Evolutionary conservation across 2,113 vertebrate genomes (phyloP), one percentile per base, ranked within the genome.

Genomic region (Willisornis vidua): DNA sequence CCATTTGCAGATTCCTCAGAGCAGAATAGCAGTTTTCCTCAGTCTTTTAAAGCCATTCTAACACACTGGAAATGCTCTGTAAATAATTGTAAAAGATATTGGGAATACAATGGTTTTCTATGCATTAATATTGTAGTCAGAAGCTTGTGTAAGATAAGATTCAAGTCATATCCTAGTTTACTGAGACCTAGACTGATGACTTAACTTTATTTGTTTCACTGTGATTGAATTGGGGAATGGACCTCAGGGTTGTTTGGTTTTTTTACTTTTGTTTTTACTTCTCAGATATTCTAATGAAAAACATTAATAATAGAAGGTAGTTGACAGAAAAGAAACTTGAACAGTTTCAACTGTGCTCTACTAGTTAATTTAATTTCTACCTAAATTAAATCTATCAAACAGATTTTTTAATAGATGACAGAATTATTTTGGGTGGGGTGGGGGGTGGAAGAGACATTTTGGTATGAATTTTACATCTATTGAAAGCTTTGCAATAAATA

Each of bases 121-220:
- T 52, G 37, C 31, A 52, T 68, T 94, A 72, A 71, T 72, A 63
- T 12, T 87, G 15, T 52, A 83, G 37, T 65, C 39, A 94, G 61
- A 87, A 89, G 54, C 19, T 67, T 16, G 18, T 6, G 17, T 78
- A 78, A 92, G 83, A 73, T 90, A 88, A 87, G 52, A 89, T 86
- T 93, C 80, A 93, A 20, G 9, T 12, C 22, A 31, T 43, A 76
- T 73, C 8, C 17, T 24, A 63, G 51, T 77, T 92, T 62, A 68
- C 37, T 79, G 33, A 61, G 45, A 76, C 33, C 6, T 49, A 68
- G 31, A 49, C 13, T 46, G 3, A 15, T 79, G 35, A 66, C 57
- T 90, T 74, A 8, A 45, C 39, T 67, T 81, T 77, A 57, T 89
- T 94, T 89, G 4, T 72, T 91, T 87, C 45, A 89, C 75, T 85